A percentile compares a stretch with the other conserved stretches of the same genome.
Evolutionary conservation across 1,140 invertebrate genomes (phyloP).

Genomic region (Scaptodrosophila lebanonensis): DNA sequence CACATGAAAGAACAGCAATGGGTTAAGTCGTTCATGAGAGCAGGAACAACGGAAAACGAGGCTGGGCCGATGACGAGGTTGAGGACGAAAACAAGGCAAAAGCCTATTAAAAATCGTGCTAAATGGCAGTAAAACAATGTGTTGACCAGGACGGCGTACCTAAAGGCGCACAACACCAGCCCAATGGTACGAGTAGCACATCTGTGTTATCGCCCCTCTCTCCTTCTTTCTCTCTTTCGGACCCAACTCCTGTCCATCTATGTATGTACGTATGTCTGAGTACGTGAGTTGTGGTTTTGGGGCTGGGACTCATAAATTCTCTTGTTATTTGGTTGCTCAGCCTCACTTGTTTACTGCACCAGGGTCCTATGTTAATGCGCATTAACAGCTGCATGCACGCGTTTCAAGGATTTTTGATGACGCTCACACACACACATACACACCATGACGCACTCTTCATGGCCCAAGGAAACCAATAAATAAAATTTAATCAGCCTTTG

Average conservation of each 20-base stretch:
- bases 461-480: constrained; percentile 38
- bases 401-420: neutral
- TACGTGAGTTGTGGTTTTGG: neutral
- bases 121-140: constrained; percentile 69
- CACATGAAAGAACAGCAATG: too few relatives aligned
- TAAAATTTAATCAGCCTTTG: constrained; percentile 58
- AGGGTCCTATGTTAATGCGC: constrained; percentile 37
- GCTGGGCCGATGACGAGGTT: constrained; percentile 34
- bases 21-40: too few relatives aligned
- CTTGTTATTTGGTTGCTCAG: constrained; percentile 31
- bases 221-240: too few relatives aligned
- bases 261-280: neutral
- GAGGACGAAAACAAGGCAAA: constrained; percentile 41
- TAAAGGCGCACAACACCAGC: too few relatives aligned
- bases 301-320: constrained; percentile 11
- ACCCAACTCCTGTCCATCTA: constrained; percentile 5
- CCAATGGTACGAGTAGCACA: neutral
- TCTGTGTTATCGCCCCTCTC: too few relatives aligned
- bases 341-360: constrained; percentile 15
- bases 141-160: constrained; percentile 6
- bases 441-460: constrained; percentile 4
- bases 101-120: constrained; percentile 71
- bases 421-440: too few relatives aligned
- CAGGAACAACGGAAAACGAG: constrained; percentile 21
- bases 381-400: constrained; percentile 43